A percentile compares a stretch with the other conserved stretches of the same genome.
Conservation (phyloP, 2,888 invertebrate genomes). For the Dicycla oo region DNA sequence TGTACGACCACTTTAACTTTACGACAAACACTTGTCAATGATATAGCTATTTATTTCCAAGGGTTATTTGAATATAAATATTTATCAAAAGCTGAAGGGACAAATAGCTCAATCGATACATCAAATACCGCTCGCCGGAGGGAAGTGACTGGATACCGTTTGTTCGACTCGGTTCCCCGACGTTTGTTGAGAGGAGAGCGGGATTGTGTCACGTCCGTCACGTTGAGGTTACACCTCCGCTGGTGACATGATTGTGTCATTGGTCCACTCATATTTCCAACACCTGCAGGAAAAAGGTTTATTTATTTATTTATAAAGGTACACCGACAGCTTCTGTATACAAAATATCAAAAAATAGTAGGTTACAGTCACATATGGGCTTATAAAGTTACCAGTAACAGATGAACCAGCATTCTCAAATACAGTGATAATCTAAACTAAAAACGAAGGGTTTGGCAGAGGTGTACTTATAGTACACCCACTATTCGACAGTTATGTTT, state of each 20-base stretch:
- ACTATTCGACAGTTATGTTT: no score
- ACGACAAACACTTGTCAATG: slow-evolving; percentile 13
- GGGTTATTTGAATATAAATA: slow-evolving; percentile 6
- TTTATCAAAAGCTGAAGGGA: slow-evolving; percentile 16
- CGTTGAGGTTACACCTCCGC: slow-evolving; percentile 29
- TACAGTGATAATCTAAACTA: no score
- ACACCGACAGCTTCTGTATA: no score
- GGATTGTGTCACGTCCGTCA: slow-evolving; percentile 34
- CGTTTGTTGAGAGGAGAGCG: slow-evolving; percentile 13
- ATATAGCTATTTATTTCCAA: slow-evolving; percentile 9
- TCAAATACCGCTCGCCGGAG: slow-evolving; percentile 20
- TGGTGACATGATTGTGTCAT: slow-evolving; percentile 7
- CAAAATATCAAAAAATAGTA: no score
- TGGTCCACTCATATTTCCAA: slow-evolving; percentile 16
- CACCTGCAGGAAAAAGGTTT: slow-evolving; percentile 10
- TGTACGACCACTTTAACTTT: slow-evolving; percentile 43
- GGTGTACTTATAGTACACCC: no score
- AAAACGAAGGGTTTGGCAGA: no score
- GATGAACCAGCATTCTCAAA: no score
- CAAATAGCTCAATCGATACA: slow-evolving; percentile 40
- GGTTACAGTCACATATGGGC: no score
- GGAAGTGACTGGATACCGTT: slow-evolving; percentile 37
- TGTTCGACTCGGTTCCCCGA: slow-evolving; percentile 11
- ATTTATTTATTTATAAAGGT: no score
- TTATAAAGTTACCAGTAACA: no score